These are phyloP conservation scores for Elachura formosa DNA, from an alignment of 2,113 vertebrate genomes.

Conservation along the genomic window DNA sequence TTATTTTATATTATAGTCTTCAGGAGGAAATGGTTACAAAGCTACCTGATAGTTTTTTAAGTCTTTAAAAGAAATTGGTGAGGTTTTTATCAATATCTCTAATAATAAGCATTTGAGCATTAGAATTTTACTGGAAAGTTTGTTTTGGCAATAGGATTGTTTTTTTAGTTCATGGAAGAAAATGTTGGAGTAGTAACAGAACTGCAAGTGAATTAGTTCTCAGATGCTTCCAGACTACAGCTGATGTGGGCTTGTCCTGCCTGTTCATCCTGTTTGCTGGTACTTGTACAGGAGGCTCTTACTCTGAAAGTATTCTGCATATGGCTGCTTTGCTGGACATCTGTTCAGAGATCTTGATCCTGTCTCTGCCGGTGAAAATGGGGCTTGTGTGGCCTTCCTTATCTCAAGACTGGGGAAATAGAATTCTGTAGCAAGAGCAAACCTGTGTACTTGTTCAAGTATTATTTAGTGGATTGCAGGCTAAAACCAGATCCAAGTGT, in stretches of 20 bases:
- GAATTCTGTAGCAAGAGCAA: background rate
- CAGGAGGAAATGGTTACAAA: background rate
- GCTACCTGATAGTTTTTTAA: background rate
- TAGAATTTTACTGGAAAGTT: background rate
- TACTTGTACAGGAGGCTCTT: background rate
- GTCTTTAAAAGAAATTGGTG: background rate
- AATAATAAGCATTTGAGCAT: background rate
- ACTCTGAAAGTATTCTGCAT: background rate
- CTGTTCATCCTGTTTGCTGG: background rate
- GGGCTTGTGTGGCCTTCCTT: background rate
- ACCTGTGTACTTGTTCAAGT: background rate
- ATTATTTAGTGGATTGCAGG: background rate
- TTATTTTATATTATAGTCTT: background rate
- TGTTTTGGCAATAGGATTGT: background rate
- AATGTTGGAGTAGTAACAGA: background rate
- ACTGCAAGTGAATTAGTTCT: background rate
- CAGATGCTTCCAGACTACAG: background rate
- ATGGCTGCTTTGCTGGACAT: background rate
- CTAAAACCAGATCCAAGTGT: background rate
- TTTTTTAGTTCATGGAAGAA: background rate
- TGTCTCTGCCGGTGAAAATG: background rate
- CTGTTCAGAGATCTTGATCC: background rate
- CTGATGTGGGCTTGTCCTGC: background rate
- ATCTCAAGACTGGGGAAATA: background rate
- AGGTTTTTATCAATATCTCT: background rate